Evolutionary conservation across 2,888 invertebrate genomes (phyloP).

Genomic region (Notocelia uddmanniana): DNA sequence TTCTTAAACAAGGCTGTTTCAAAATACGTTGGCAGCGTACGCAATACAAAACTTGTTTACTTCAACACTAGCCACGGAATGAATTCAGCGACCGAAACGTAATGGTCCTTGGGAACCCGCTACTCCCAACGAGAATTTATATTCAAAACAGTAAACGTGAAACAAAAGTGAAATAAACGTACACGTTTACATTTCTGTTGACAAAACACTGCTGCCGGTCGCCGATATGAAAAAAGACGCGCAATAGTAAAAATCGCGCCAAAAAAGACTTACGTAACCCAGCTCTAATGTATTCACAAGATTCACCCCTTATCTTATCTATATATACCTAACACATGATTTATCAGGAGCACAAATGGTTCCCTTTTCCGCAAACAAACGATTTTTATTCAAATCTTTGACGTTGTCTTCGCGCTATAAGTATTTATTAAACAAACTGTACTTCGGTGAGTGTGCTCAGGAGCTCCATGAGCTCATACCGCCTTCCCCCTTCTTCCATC

Average conservation of each 20-base stretch:
- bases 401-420: conserved; percentile 21
- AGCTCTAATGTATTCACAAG: conserved; percentile 17
- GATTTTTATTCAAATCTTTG: conserved; percentile 46
- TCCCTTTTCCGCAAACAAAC: conserved; percentile 46
- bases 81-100: conserved; percentile 37
- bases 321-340: conserved; percentile 27
- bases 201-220: conserved; percentile 9
- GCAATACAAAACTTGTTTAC: conserved; percentile 38
- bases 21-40: conserved; percentile 27
- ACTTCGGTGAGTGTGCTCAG: too few species aligned
- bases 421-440: conserved; percentile 22
- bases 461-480: too few species aligned
- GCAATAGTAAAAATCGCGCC: neutral
- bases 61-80: conserved; percentile 18
- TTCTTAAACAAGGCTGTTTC: conserved; percentile 22
- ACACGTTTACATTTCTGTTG: conserved; percentile 12
- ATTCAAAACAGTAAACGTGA: conserved; percentile 22
- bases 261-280: conserved; percentile 7
- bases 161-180: conserved; percentile 12
- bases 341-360: conserved; percentile 21
- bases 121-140: conserved; percentile 10
- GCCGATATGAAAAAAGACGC: neutral
- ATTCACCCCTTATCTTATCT: conserved; percentile 27
- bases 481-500: too few species aligned
- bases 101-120: conserved; percentile 16